Evolutionary conservation across 2,888 invertebrate genomes (phyloP), one percentile per base, ranked within the genome.

Genomic region (Trissolcus brochymenae): DNA sequence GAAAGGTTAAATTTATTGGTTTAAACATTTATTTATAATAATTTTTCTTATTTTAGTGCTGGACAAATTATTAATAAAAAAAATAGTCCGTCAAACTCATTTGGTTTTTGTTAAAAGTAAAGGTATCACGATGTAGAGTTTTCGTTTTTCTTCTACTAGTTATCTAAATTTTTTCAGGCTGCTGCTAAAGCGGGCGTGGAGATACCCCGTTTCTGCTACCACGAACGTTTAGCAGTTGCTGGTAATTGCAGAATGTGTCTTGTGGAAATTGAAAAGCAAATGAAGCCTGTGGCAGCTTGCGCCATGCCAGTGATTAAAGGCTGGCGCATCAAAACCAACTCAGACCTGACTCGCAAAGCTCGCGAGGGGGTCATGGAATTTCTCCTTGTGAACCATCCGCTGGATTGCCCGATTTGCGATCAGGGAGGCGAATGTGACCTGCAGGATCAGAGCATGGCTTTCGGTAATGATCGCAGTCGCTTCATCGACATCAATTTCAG

Each of bases 181-280:
- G 98, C 98, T 66, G 98, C 98, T 0, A 91, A 95, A 90, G 93
- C 95, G 80, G 99, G 99, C 13, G 95, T 99, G 53, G 99, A 99
- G 91, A 99, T 99, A 81, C 99, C 99, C 1, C 92, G 99, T 75
- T 99, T 99, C 90, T 99, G 99, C 90, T 99, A 99, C 89, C 99
- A 99, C 91, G 99, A 99, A 88, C 93, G 99, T 60, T 92, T 99
- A 68, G 98, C 99, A 4, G 96, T 99, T 35, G 99, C 99, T 80
- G 99, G 99, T 54, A 99, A 99, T 91, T 99, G 99, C 88, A 93
- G 99, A 79, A 99, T 99, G 99, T 99, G 99, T 90, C 92, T 99
- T 29, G 99, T 99, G 0, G 99, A 99, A 90, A 98, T 99, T 11
- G 99, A 99, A 89, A 98, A 97, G 89, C 97, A 98, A 50, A 95